These are phyloP conservation scores for Papilio machaon DNA, from an alignment of 1,140 invertebrate genomes.

Conservation along the genomic window DNA sequence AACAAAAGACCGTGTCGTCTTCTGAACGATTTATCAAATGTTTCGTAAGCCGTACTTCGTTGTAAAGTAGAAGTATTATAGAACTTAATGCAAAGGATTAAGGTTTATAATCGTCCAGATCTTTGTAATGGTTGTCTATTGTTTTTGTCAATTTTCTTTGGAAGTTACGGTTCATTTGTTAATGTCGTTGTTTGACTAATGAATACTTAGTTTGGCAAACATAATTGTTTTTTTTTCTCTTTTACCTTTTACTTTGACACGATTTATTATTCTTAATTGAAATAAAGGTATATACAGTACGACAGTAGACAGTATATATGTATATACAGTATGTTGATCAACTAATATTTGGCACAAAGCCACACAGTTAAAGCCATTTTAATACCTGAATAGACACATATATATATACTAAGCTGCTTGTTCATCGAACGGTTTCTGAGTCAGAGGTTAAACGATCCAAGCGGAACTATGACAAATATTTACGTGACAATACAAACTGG, in stretches of 20 bases:
- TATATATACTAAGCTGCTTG: neutral
- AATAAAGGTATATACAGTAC: too few relatives aligned
- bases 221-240: neutral
- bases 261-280: too few relatives aligned
- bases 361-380: neutral
- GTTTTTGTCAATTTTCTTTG: slow-evolving; percentile 14
- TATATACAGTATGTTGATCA: too few relatives aligned
- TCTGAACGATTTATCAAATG: neutral
- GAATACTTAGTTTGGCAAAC: neutral
- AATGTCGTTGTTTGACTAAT: slow-evolving; percentile 12
- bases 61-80: neutral
- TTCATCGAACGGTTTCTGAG: neutral
- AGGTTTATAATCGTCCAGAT: neutral
- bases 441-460: neutral
- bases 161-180: neutral
- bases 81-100: neutral
- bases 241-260: neutral
- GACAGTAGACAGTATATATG: too few relatives aligned
- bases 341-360: too few relatives aligned
- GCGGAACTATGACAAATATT: slow-evolving; percentile 20
- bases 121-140: neutral
- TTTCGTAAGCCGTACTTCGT: neutral
- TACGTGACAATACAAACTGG: neutral
- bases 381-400: neutral
- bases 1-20: neutral